These are phyloP conservation scores for Lordiphosa collinella DNA, from an alignment of 1,140 invertebrate species.

Conservation along the genomic window DNA sequence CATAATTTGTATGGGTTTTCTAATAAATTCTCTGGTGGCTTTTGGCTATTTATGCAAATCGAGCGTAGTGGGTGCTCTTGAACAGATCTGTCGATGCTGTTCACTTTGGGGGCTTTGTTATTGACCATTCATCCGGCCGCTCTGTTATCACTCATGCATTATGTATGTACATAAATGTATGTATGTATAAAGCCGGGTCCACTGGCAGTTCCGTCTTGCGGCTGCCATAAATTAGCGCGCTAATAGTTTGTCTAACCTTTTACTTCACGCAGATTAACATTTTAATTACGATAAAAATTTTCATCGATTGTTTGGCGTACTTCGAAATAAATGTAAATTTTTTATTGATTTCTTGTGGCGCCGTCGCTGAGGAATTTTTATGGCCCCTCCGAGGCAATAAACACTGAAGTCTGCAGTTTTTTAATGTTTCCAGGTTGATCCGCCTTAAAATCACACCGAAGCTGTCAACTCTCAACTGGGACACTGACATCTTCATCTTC, in stretches of 20 bases:
- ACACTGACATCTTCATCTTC: constrained; percentile 16
- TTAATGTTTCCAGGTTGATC: constrained; percentile 4
- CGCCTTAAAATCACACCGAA: constrained; percentile 9
- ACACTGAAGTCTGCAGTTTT: constrained; percentile 45
- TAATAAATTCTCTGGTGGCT: constrained; percentile 25
- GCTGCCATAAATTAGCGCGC: constrained; percentile 68
- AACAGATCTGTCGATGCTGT: constrained; percentile 48
- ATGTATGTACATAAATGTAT: constrained; percentile 48
- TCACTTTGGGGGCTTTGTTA: constrained; percentile 42
- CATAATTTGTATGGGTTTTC: constrained; percentile 49
- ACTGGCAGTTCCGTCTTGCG: constrained; percentile 63
- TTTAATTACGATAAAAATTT: constrained; percentile 73
- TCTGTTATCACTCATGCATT: constrained; percentile 71
- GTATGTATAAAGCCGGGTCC: constrained; percentile 36
- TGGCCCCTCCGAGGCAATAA: constrained; percentile 35
- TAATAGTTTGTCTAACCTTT: constrained; percentile 78
- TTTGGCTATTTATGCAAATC: constrained; percentile 55
- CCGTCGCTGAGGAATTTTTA: constrained; percentile 59
- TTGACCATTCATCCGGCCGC: constrained; percentile 49
- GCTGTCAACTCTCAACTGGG: not conserved
- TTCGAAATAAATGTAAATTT: constrained; percentile 55
- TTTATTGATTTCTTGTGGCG: constrained; percentile 53
- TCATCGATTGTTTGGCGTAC: constrained; percentile 49
- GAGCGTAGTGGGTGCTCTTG: constrained; percentile 70
- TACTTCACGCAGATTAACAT: constrained; percentile 77